Evolutionary conservation across 1,140 invertebrate genomes (phyloP), one percentile per base, ranked within the genome.

Genomic region (Scaptomyza graminum): DNA sequence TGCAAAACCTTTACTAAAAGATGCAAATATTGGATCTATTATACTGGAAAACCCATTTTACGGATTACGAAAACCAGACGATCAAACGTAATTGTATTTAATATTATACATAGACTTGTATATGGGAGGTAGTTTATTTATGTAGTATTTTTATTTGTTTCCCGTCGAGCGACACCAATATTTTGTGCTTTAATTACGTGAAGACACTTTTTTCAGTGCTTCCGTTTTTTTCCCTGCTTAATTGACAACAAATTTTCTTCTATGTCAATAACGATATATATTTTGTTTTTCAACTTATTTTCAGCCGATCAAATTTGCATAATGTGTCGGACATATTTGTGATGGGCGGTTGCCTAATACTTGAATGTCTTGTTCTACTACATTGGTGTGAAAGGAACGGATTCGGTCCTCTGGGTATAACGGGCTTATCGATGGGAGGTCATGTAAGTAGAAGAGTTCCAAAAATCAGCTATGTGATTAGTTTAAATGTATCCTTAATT

Each of bases 381-480:
- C 95, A 98, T 92, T 99, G 98, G 98, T 98, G 97, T 89, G 96
- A 98, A 92, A 93, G 94, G 54, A 94, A 97, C 89, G 96, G 96
- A 16, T 96, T 96, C 90, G 97, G 97, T 9, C 98, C 98, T 0
- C 93, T 99, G 5, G 98, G 97, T 50, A 93, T 99, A 7, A 98
- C 97, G 16, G 98, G 98, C n/a, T 94, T 99, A 51, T 99, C 98
- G n/a, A 99, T 99, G 98, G 99, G 99, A 63, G 99, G 98, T 50
- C 98, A 99, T 95, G 97, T 99, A 91, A 94, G 96, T 94, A 80
- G 11, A 1, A n/a, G n/a, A 5, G 0, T n/a, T 4, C 5, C 12
- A 9, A 5, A 9, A 12, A 0, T 41, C 12, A 34, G 7, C 12
- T 37, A n/a, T 39, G 37, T 39, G 8, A 39, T 12, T 41, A n/a